Evolutionary conservation across 2,113 vertebrate species (phyloP).

Genomic region (Pseudopipra pipra): DNA sequence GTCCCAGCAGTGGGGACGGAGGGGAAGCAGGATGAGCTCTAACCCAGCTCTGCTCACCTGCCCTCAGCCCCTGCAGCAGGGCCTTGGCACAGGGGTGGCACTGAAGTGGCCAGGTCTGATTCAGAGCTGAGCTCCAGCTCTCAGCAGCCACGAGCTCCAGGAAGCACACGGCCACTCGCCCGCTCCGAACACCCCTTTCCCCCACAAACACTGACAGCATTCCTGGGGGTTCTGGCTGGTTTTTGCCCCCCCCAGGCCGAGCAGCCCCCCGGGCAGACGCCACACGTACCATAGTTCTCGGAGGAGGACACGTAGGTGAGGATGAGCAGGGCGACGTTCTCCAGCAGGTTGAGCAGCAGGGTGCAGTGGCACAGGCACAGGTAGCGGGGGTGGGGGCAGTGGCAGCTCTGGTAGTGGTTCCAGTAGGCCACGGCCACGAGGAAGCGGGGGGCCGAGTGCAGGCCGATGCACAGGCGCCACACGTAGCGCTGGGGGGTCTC

Average conservation of each 20-base stretch:
- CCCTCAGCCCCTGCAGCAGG: neutral
- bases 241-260: neutral
- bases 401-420: slow-evolving; percentile 82
- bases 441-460: slow-evolving; percentile 90
- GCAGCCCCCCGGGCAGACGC: neutral
- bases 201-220: rapidly evolving
- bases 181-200: rapidly evolving
- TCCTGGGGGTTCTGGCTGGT: rapidly evolving
- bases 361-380: slow-evolving; percentile 74
- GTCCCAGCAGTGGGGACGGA: neutral
- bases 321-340: slow-evolving; percentile 86
- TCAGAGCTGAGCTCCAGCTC: neutral
- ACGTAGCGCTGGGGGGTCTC: slow-evolving; percentile 88
- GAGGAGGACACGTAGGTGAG: slow-evolving; percentile 92
- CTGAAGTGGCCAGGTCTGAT: rapidly evolving
- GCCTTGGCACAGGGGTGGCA: rapidly evolving
- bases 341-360: slow-evolving; percentile 78
- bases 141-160: neutral
- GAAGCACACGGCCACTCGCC: rapidly evolving
- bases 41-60: no score
- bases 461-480: slow-evolving; percentile 89
- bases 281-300: slow-evolving; percentile 85
- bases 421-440: slow-evolving; percentile 85
- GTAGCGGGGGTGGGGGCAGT: slow-evolving; percentile 67
- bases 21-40: neutral